Evolutionary conservation across 2,113 vertebrate species (phyloP).

Genomic region (Isichthys henryi): DNA sequence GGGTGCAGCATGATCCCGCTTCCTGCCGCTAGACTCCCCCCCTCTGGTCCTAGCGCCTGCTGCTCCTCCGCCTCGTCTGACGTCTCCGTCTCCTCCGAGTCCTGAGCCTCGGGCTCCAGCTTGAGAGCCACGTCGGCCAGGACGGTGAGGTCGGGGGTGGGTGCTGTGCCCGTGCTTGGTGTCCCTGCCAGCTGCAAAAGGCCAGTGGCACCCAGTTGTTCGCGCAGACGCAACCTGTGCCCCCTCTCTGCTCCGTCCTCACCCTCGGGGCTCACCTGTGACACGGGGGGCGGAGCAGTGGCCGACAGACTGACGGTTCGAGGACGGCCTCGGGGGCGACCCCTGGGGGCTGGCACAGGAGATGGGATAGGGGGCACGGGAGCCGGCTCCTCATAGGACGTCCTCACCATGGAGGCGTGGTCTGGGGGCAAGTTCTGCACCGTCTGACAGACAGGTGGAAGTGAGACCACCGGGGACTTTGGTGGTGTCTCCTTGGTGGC

Average conservation of each 20-base stretch:
- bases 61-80: slow-evolving; percentile 71
- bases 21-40: slow-evolving; percentile 31
- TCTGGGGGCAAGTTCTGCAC: slow-evolving; percentile 81
- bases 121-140: slow-evolving; percentile 73
- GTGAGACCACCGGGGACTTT: slow-evolving; percentile 44
- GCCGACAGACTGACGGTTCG: slow-evolving; percentile 47
- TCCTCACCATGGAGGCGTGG: slow-evolving; percentile 77
- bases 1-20: slow-evolving; percentile 29
- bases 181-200: slow-evolving; percentile 62
- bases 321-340: slow-evolving; percentile 46
- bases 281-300: slow-evolving; percentile 33
- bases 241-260: slow-evolving; percentile 46
- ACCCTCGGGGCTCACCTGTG: slow-evolving; percentile 41
- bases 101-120: slow-evolving; percentile 64
- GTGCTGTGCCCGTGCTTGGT: slow-evolving; percentile 20
- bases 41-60: slow-evolving; percentile 48
- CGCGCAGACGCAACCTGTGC: slow-evolving; percentile 52
- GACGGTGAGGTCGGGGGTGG: slow-evolving; percentile 57
- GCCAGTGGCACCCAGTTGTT: slow-evolving; percentile 61
- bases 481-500: slow-evolving; percentile 12
- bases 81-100: slow-evolving; percentile 71
- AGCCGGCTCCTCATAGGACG: slow-evolving; percentile 54
- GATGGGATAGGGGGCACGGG: slow-evolving; percentile 22
- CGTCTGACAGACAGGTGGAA: slow-evolving; percentile 62
- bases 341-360: slow-evolving; percentile 42